These are phyloP conservation scores for Nymphicus hollandicus DNA, from an alignment of 2,113 vertebrate genomes.

Conservation along the genomic window DNA sequence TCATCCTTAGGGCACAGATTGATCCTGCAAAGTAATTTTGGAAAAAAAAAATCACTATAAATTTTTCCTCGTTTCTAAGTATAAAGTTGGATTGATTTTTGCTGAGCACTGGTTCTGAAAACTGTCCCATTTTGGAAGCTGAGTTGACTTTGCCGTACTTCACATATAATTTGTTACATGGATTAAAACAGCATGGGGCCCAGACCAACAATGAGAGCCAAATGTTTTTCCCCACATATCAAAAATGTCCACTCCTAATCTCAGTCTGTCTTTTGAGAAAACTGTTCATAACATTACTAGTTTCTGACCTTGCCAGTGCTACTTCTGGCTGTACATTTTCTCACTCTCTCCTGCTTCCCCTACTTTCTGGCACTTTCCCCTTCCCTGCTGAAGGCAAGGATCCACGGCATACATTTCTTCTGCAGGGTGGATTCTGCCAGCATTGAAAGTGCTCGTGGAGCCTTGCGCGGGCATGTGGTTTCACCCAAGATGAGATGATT, in stretches of 20 bases:
- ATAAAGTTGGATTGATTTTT: background rate
- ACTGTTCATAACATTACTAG: background rate
- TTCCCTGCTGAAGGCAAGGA: background rate
- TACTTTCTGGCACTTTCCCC: background rate
- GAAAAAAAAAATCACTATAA: background rate
- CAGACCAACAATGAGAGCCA: background rate
- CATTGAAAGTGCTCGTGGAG: background rate
- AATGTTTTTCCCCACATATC: slow-evolving; percentile 17
- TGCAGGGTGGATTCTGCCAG: background rate
- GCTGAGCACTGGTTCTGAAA: background rate
- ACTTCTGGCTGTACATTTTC: slow-evolving; percentile 53
- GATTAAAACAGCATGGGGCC: background rate
- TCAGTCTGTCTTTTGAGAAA: background rate
- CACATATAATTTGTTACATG: slow-evolving; percentile 20
- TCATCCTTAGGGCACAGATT: background rate
- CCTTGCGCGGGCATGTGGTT: background rate
- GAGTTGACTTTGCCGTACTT: background rate
- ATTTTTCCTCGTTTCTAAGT: background rate
- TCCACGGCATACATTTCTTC: background rate
- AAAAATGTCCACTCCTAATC: slow-evolving; percentile 17
- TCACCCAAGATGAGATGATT: background rate
- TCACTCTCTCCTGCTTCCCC: background rate
- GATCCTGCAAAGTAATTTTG: background rate
- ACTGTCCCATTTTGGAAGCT: background rate
- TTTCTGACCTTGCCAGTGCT: slow-evolving; percentile 27